A percentile compares a stretch with the other conserved stretches of the same genome.
Conservation (phyloP, 1,140 invertebrate genomes). For the Cherax destructor region DNA sequence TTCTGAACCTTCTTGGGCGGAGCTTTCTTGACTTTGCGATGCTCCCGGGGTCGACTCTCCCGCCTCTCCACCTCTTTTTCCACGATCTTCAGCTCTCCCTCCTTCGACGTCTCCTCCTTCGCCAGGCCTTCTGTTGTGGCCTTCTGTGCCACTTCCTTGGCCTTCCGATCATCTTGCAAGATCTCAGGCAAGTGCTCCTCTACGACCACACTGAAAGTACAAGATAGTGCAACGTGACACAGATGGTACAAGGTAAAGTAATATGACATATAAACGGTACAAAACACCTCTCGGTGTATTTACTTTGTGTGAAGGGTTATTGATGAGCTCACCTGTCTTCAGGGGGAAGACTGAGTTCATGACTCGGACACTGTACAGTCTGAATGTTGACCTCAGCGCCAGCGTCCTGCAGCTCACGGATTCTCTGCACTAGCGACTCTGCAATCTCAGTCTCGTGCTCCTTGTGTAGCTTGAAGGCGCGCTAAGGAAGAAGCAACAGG, state of each 20-base stretch:
- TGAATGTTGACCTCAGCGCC: constrained; percentile 68
- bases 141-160: background rate
- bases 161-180: background rate
- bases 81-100: constrained; percentile 5
- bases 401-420: constrained; percentile 74
- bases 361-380: constrained; percentile 55
- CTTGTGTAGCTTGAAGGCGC: constrained; percentile 74
- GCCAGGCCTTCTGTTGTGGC: background rate
- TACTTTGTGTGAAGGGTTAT: background rate
- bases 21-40: constrained; percentile 51
- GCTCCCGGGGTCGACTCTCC: constrained; percentile 38
- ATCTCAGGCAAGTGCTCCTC: constrained; percentile 11
- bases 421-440: constrained; percentile 74
- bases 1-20: constrained; percentile 60
- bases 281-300: background rate
- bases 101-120: background rate
- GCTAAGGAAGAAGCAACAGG: constrained; percentile 61
- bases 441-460: constrained; percentile 74
- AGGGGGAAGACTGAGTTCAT: background rate
- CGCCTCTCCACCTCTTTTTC: constrained; percentile 12
- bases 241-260: no score
- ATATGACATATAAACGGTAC: no score
- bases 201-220: background rate
- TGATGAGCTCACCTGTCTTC: constrained; percentile 29
- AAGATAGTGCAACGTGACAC: background rate